phyloP scores from a whole-genome alignment of 2,113 vertebrate genomes.

The Microtus ochrogaster region DNA sequence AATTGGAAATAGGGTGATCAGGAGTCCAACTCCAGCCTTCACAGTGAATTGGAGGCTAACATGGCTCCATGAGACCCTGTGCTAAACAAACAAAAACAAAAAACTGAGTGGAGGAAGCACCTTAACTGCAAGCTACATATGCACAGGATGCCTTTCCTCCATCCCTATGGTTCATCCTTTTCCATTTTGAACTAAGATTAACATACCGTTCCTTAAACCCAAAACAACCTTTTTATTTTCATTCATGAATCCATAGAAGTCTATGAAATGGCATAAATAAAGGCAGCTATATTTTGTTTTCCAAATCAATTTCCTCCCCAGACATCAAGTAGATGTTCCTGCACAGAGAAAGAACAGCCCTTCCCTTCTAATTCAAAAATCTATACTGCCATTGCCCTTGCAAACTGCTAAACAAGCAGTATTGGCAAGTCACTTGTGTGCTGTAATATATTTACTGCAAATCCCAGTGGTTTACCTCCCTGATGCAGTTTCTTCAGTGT shows the following conservation, averaged over 20 bases:
- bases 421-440: constrained; percentile 91
- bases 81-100: not conserved
- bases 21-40: not conserved
- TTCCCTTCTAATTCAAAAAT: constrained; percentile 91
- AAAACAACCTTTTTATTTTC: constrained; percentile 82
- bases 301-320: constrained; percentile 88
- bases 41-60: not conserved
- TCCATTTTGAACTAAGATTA: constrained; percentile 71
- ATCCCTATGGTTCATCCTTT: not conserved
- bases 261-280: constrained; percentile 85
- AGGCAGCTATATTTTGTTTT: constrained; percentile 84
- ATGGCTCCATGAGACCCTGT: not conserved
- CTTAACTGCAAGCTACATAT: not conserved
- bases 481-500: constrained; percentile 87
- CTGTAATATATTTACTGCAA: constrained; percentile 90
- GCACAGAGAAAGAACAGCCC: constrained; percentile 87
- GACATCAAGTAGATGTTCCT: constrained; percentile 87
- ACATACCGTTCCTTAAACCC: constrained; percentile 72
- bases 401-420: constrained; percentile 93
- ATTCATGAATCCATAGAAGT: constrained; percentile 83
- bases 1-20: not conserved
- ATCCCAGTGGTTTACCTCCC: constrained; percentile 85
- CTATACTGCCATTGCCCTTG: constrained; percentile 90
- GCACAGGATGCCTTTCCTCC: not conserved
- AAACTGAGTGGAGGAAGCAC: not conserved